Evolutionary conservation across 2,113 vertebrate species (phyloP).

Genomic region (Aegithalos caudatus): DNA sequence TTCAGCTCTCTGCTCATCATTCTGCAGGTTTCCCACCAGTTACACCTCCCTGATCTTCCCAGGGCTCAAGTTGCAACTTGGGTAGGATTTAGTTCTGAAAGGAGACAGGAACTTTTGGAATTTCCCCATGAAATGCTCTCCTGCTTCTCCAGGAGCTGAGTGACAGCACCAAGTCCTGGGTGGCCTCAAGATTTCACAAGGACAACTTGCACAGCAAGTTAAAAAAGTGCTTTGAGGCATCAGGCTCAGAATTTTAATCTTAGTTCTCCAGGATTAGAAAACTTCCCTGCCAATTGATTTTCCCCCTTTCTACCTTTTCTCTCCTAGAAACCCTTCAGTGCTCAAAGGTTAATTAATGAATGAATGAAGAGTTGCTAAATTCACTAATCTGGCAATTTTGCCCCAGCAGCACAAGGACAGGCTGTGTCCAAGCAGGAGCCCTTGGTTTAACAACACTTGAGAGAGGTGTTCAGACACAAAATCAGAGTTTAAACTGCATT

Average conservation of each 20-base stretch:
- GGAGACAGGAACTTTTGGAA: slow-evolving; percentile 24
- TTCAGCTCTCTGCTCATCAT: slow-evolving; percentile 18
- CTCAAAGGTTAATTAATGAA: background rate
- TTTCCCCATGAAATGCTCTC: background rate
- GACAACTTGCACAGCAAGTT: background rate
- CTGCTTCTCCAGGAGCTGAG: background rate
- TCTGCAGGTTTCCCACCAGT: slow-evolving; percentile 26
- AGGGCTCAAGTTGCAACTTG: slow-evolving; percentile 46
- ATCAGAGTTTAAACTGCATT: background rate
- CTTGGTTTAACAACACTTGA: background rate
- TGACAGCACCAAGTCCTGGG: background rate
- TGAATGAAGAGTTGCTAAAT: background rate
- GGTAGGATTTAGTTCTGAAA: background rate
- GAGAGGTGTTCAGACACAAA: background rate
- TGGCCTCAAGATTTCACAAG: background rate
- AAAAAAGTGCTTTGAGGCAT: background rate
- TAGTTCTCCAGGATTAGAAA: background rate
- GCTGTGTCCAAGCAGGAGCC: background rate
- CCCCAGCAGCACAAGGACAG: background rate
- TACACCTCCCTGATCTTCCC: slow-evolving; percentile 26
- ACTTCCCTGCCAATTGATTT: background rate
- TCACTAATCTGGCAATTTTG: background rate
- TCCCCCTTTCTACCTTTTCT: background rate
- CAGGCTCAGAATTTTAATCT: background rate
- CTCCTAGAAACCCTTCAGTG: background rate